These are phyloP conservation scores for Hippocampus zosterae DNA, from an alignment of 2,113 vertebrate genomes.

Conservation along the genomic window DNA sequence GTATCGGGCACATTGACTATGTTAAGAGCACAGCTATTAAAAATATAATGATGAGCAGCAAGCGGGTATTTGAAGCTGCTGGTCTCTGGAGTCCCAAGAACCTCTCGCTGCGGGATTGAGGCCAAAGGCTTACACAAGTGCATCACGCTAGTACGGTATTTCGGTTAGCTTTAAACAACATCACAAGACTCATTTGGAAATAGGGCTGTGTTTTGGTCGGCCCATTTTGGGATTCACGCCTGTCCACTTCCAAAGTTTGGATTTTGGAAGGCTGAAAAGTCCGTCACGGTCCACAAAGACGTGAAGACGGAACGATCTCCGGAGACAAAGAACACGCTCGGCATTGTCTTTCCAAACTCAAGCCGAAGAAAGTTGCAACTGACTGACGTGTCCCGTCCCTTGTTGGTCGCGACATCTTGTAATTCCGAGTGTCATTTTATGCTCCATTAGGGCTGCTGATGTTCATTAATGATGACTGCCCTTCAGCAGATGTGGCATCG, in stretches of 20 bases:
- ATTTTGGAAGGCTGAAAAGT: slow-evolving; percentile 19
- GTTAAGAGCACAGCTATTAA: no score
- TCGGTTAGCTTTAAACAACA: no score
- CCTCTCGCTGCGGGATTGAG: no score
- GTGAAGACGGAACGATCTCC: neutral
- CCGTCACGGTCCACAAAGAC: slow-evolving; percentile 8
- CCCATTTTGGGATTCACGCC: no score
- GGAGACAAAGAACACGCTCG: neutral
- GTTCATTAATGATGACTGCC: slow-evolving; percentile 65
- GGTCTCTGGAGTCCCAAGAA: no score
- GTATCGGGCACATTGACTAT: no score
- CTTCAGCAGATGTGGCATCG: slow-evolving; percentile 58
- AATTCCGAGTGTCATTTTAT: slow-evolving; percentile 63
- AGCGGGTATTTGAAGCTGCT: no score
- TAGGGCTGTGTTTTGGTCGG: no score
- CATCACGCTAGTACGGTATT: no score
- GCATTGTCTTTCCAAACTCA: slow-evolving; percentile 13
- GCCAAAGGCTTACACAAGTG: no score
- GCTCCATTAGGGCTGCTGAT: slow-evolving; percentile 63
- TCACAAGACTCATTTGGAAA: no score
- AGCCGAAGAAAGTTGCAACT: slow-evolving; percentile 15
- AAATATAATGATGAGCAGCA: no score
- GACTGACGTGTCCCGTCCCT: slow-evolving; percentile 45
- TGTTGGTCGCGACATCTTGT: slow-evolving; percentile 63
- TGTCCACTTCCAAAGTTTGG: slow-evolving; percentile 3